A percentile compares a stretch with the other conserved stretches of the same genome.
phyloP scores from a whole-genome alignment of 1,140 invertebrate species.

The Drosophila quadrilineata region DNA sequence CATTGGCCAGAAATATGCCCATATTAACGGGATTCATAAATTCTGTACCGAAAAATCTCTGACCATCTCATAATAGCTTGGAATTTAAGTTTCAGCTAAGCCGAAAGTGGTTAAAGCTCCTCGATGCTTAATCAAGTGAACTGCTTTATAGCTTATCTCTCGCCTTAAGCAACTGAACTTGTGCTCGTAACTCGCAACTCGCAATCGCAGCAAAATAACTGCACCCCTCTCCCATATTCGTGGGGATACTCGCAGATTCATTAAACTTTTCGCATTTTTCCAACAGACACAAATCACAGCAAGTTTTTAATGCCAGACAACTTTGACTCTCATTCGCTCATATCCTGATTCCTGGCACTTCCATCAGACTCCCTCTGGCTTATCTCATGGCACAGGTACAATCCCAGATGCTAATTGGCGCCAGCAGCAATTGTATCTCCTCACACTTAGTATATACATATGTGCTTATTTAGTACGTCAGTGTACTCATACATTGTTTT shows the following conservation, averaged over 20 bases:
- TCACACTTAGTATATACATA: background rate
- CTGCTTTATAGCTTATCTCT: constrained; percentile 12
- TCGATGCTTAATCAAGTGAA: constrained; percentile 10
- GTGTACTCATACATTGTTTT: too few species aligned
- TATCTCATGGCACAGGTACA: constrained; percentile 27
- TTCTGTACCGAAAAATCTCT: constrained; percentile 23
- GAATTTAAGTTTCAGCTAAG: constrained; percentile 19
- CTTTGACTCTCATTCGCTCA: constrained; percentile 3
- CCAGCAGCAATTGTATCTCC: constrained; percentile 21
- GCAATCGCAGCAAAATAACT: constrained; percentile 19
- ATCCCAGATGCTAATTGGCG: constrained; percentile 51
- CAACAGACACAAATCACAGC: constrained; percentile 23
- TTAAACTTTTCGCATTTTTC: constrained; percentile 42
- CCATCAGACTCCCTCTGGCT: constrained; percentile 33
- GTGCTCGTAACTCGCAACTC: constrained; percentile 8
- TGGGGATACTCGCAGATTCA: constrained; percentile 21
- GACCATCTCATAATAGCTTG: constrained; percentile 29
- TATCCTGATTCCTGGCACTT: too few species aligned
- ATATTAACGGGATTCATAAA: constrained; percentile 52
- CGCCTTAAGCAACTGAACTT: constrained; percentile 1
- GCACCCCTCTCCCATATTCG: background rate
- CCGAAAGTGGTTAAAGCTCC: background rate
- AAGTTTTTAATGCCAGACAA: constrained; percentile 19
- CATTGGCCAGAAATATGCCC: constrained; percentile 27
- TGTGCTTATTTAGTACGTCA: background rate